Conservation (phyloP, 2,113 vertebrate species). For the Nymphicus hollandicus region DNA sequence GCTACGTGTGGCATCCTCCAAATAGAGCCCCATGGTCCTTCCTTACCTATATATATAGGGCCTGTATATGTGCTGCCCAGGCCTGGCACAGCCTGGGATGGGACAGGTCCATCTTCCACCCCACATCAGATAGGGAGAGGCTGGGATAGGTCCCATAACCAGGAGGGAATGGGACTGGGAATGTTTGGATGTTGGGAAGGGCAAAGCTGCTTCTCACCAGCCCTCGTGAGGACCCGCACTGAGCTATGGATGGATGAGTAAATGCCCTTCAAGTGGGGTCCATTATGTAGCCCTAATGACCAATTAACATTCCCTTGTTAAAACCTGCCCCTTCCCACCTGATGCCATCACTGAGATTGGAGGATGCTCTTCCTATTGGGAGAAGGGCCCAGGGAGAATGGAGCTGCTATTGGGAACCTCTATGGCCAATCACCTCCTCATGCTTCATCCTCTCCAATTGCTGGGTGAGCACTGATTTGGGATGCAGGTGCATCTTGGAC, state of each 20-base stretch:
- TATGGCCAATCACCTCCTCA: fast-evolving
- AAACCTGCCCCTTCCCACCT: background rate
- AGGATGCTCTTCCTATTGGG: background rate
- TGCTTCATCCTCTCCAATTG: background rate
- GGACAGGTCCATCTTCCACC: background rate
- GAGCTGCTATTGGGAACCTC: background rate
- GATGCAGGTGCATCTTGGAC: background rate
- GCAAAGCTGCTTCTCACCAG: fast-evolving
- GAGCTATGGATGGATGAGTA: background rate
- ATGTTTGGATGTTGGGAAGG: background rate
- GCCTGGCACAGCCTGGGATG: background rate
- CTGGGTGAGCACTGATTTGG: background rate
- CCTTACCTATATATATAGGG: background rate
- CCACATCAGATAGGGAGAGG: background rate
- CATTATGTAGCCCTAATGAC: background rate
- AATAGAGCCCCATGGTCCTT: background rate
- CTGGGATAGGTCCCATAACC: background rate
- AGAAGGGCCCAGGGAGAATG: background rate
- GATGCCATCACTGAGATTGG: background rate
- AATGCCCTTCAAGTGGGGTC: fast-evolving
- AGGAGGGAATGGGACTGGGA: background rate
- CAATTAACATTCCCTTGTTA: background rate
- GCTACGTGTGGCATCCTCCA: background rate
- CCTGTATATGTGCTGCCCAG: background rate
- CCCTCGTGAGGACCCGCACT: background rate